phyloP scores from a whole-genome alignment of 2,797 vertebrate species.

The Babyrousa celebensis region DNA sequence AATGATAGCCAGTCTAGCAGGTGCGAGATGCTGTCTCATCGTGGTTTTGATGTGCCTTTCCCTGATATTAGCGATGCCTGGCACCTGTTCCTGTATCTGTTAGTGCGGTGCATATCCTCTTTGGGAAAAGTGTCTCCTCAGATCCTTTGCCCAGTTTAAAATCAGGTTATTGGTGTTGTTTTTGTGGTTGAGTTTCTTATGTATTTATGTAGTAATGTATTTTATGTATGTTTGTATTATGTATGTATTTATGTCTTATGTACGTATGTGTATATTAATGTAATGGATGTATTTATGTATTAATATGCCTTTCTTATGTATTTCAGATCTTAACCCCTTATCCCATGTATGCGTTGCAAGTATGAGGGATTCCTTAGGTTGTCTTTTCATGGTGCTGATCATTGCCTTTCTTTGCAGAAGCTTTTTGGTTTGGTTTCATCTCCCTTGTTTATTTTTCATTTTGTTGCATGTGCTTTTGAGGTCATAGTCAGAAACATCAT shows the following conservation, averaged over 20 bases:
- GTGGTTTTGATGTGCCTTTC: not conserved
- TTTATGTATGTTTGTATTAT: too few relatives aligned
- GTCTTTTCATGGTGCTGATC: too few relatives aligned
- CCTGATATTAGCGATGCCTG: not conserved
- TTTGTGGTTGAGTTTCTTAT: not conserved
- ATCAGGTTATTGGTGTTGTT: not conserved
- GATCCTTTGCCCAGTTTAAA: not conserved
- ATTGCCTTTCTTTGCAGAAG: not conserved
- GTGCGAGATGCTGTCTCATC: fast-evolving
- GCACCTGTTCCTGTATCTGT: not conserved
- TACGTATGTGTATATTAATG: too few relatives aligned
- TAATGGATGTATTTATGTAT: too few relatives aligned
- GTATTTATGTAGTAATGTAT: too few relatives aligned
- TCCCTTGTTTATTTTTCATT: too few relatives aligned
- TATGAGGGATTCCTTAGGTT: not conserved
- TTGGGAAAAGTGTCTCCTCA: not conserved
- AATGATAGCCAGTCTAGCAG: fast-evolving
- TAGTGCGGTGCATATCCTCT: not conserved
- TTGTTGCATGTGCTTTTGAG: not conserved
- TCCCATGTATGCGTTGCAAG: too few relatives aligned
- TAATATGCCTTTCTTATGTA: not conserved
- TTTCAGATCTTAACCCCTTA: too few relatives aligned
- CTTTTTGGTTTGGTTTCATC: not conserved
- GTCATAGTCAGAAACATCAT: not conserved
- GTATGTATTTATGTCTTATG: too few relatives aligned